Conservation (phyloP, 64 coral and sea anemone species). For the Dendronephthya gigantea region DNA sequence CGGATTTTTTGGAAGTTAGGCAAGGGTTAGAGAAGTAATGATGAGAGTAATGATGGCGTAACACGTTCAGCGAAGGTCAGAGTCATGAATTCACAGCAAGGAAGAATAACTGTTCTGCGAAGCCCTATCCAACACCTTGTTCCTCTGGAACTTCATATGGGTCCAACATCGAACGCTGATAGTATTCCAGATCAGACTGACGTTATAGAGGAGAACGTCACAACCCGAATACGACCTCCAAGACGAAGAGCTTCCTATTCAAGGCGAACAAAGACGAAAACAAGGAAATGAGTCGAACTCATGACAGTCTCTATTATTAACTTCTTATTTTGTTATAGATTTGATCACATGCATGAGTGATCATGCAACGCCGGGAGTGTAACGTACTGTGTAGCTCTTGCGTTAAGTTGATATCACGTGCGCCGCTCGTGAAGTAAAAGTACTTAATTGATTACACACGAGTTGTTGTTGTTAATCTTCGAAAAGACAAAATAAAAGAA, state of each 20-base stretch:
- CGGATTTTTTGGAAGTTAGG: slow-evolving; percentile 43
- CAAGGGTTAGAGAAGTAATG: slow-evolving; percentile 8
- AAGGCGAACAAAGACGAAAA: not conserved
- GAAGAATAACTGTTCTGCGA: not conserved
- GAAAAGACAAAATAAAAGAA: too few species aligned
- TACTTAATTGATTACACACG: too few species aligned
- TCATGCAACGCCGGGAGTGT: not conserved
- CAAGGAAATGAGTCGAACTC: not conserved
- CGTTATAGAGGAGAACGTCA: not conserved
- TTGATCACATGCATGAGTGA: slow-evolving; percentile 17
- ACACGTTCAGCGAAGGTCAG: slow-evolving; percentile 42
- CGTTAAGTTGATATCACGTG: too few species aligned
- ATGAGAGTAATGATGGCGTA: slow-evolving; percentile 17
- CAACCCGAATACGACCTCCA: not conserved
- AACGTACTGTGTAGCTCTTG: too few species aligned
- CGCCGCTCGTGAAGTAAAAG: too few species aligned
- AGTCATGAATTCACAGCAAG: slow-evolving; percentile 38
- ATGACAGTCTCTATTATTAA: not conserved
- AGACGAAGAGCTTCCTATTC: not conserved
- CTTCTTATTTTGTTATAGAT: not conserved
- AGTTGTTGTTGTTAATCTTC: too few species aligned
- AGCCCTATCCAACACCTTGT: not conserved
- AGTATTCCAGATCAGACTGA: not conserved
- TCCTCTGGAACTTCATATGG: not conserved
- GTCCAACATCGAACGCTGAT: not conserved